A percentile compares a stretch with the other conserved stretches of the same genome.
phyloP scores from a whole-genome alignment of 2,888 invertebrate genomes.

The Tryphoninae sp. region DNA sequence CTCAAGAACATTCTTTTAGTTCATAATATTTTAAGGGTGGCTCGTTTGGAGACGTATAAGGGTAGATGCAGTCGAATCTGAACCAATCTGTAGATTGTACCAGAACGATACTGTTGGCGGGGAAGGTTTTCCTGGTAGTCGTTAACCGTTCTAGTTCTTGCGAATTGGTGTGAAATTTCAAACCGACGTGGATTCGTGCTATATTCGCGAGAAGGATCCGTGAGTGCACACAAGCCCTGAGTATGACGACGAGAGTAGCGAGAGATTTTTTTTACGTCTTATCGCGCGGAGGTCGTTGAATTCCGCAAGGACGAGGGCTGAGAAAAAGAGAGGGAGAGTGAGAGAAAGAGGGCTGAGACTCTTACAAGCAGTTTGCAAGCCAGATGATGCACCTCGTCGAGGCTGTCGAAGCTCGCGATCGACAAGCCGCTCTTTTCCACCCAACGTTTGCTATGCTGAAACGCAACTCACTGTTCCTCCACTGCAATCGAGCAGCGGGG shows the following conservation, averaged over 20 bases:
- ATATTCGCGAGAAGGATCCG: slow-evolving; percentile 38
- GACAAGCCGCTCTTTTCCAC: slow-evolving; percentile 25
- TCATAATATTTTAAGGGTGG: background rate
- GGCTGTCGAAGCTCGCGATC: slow-evolving; percentile 38
- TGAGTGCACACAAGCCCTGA: slow-evolving; percentile 41
- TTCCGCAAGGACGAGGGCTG: slow-evolving; percentile 22
- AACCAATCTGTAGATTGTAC: background rate
- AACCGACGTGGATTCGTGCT: slow-evolving; percentile 25
- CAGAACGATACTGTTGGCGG: slow-evolving; percentile 6
- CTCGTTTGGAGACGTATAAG: background rate
- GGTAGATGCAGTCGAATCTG: background rate
- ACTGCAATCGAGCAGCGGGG: slow-evolving; percentile 2
- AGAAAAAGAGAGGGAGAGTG: slow-evolving; percentile 19
- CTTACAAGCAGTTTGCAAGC: slow-evolving; percentile 41
- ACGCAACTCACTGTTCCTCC: slow-evolving; percentile 32
- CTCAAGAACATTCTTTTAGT: background rate
- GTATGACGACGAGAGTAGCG: slow-evolving; percentile 8
- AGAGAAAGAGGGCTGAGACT: slow-evolving; percentile 28
- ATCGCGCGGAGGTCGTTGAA: slow-evolving; percentile 39
- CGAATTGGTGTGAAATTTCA: slow-evolving; percentile 35
- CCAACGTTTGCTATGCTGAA: slow-evolving; percentile 19
- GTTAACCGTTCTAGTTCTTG: slow-evolving; percentile 11
- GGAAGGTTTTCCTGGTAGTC: slow-evolving; percentile 1
- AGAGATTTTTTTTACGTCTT: slow-evolving; percentile 47
- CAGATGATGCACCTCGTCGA: slow-evolving; percentile 39